Base-by-base conservation (phyloP, 2,797 vertebrate genomes). In the Okamejei kenojei region DNA sequence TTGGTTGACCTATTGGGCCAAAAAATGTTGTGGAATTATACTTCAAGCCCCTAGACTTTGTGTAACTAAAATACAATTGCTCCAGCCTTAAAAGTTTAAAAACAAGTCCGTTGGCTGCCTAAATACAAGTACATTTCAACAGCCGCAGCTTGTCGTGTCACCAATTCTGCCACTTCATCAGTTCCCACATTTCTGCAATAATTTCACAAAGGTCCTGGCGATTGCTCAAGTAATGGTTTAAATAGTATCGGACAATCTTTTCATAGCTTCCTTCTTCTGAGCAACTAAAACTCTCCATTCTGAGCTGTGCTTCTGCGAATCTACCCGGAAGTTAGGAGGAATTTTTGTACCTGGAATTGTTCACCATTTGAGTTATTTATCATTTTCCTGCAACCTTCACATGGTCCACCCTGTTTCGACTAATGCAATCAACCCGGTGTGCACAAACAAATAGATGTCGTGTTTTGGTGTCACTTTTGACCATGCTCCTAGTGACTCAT, bases 251-350 rank as follows among this genome's bases (percentile, higher is more conserved):
- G 61, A 88, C 84, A 65, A 65, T 45, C 61, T 17, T 7, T 65
- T 88, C n/a, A 65, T 17, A 86, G 61, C 82, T 63, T 86, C 82
- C 26, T 84, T 86, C 54, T 86, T n/a, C 29, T 86, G 82, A 61
- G 23, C 84, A 35, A 88, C 7, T 88, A 32, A 35, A 88, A 88
- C n/a, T n/a, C n/a, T 7, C 13, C 26, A 86, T 63, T 45, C 26
- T 13, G 0, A 68, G n/a, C 61, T 35, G 7, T n/a, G 61, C 35
- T 26, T 54, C n/a, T 7, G n/a, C 11, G 17, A 65, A 8, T 65
- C n/a, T 68, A 7, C 61, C 63, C 29, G 13, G 58, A 84, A 86
- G 23, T 73, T 7, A 65, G 32, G 35, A n/a, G 61, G 45, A 68
- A 65, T 88, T 32, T 88, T 68, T n/a, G 65, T n/a, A 63, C 5